Base-by-base conservation (phyloP, 2,113 vertebrate species). In the Uria lomvia region DNA sequence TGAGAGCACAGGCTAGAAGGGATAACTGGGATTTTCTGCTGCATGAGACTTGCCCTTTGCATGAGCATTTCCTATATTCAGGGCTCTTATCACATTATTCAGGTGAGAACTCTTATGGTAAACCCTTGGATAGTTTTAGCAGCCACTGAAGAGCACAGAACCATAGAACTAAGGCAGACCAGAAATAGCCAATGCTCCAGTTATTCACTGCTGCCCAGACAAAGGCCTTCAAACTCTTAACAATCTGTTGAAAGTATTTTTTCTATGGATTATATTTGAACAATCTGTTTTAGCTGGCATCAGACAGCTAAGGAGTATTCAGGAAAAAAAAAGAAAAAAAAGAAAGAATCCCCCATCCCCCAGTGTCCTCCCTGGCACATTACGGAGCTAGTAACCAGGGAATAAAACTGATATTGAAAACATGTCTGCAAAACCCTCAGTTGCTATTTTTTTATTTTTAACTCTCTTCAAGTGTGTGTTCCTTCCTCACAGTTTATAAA, bases 11-110 rank as follows among this genome's bases (percentile, higher is more conserved):
- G 88, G 77, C 95, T 96, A 95, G 89, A 95, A 96, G 87, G 97
- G 97, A 97, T 97, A 97, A 98, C 97, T 92, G 78, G 97, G 97
- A 98, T 98, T 98, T 98, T 98, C 97, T 98, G 95, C 97, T 95
- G 95, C 12, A 9, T 97, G 96, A 98, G 97, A 97, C 97, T 96
- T 98, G 96, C 96, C 97, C 97, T 98, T 97, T 98, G 97, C 96
- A 34, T 88, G 95, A 97, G 94, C 86, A 90, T 97, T 97, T 97
- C 97, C 97, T 97, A 94, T 97, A 97, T 96, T 95, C 95, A 95
- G 90, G 52, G 92, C 91, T 96, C 94, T 97, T 97, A 98, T 98
- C 96, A 93, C 94, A 94, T 94, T 96, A 98, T 93, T 97, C 91
- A 92, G 89, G 90, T 88, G 92, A 96, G 96, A 95, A 94, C 82